phyloP scores from a whole-genome alignment of 1,140 invertebrate genomes.

The Meloidogyne floridensis region DNA sequence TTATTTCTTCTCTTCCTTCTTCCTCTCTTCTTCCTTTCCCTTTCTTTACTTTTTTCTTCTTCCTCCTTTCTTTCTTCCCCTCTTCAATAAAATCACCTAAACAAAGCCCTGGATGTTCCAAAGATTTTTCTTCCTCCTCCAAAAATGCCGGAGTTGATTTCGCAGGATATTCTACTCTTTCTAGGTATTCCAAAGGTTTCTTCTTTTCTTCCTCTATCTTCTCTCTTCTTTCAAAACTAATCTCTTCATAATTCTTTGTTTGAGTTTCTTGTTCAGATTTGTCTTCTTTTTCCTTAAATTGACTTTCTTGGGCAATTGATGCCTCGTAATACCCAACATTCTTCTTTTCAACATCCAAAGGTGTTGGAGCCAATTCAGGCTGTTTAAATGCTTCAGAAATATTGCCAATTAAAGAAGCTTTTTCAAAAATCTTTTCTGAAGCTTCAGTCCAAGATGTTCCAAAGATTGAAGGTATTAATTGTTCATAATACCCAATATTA shows the following conservation, averaged over 20 bases:
- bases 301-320: too few species aligned
- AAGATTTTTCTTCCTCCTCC: background rate
- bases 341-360: conserved; percentile 3
- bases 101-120: conserved; percentile 28
- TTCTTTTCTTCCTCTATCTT: conserved; percentile 3
- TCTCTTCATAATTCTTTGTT: conserved; percentile 21
- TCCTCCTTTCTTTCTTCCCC: background rate
- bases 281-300: conserved; percentile 25
- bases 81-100: conserved; percentile 10
- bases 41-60: background rate
- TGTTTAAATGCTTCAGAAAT: background rate
- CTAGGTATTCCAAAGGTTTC: too few species aligned
- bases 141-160: too few species aligned
- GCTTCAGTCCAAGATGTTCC: too few species aligned
- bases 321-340: background rate
- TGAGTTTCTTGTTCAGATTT: conserved; percentile 10
- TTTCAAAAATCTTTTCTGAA: too few species aligned
- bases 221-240: conserved; percentile 8
- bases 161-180: too few species aligned
- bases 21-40: conserved; percentile 7
- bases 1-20: background rate
- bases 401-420: too few species aligned
- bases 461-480: too few species aligned
- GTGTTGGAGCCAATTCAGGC: background rate
- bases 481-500: too few species aligned